Evolutionary conservation across 2,797 vertebrate species (phyloP).

Genomic region (Brachyalestes nurse): DNA sequence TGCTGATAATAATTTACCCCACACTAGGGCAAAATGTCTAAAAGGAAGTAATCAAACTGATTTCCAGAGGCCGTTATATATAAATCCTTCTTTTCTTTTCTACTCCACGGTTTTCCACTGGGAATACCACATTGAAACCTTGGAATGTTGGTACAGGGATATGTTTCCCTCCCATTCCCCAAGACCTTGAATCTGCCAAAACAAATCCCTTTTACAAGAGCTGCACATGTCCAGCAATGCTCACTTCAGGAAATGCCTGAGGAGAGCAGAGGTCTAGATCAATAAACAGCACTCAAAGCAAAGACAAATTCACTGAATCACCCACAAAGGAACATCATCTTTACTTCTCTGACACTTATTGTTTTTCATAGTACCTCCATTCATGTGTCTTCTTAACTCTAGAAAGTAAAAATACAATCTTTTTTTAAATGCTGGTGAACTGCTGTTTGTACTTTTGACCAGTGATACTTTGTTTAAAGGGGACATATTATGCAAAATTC

Average conservation of each 20-base stretch:
- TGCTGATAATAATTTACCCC: slow-evolving; percentile 65
- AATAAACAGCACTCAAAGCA: slow-evolving; percentile 69
- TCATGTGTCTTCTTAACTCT: neutral
- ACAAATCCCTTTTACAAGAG: slow-evolving; percentile 77
- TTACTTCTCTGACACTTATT: slow-evolving; percentile 45
- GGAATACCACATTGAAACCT: slow-evolving; percentile 76
- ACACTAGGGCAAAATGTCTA: slow-evolving; percentile 62
- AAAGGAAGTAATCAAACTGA: slow-evolving; percentile 63
- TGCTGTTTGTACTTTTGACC: too few species aligned
- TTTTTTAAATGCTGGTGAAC: too few species aligned
- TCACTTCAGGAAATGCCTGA: slow-evolving; percentile 79
- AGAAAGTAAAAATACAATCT: neutral
- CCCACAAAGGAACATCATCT: slow-evolving; percentile 51
- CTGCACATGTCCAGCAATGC: slow-evolving; percentile 75
- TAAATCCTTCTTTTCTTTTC: slow-evolving; percentile 70
- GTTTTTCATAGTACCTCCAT: slow-evolving; percentile 36
- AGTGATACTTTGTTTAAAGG: too few species aligned
- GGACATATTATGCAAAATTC: too few species aligned
- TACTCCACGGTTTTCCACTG: slow-evolving; percentile 59
- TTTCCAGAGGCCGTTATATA: slow-evolving; percentile 66
- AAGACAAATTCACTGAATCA: slow-evolving; percentile 70
- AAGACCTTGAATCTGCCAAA: slow-evolving; percentile 73
- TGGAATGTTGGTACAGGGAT: slow-evolving; percentile 76
- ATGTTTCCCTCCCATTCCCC: slow-evolving; percentile 34
- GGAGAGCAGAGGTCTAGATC: slow-evolving; percentile 72